Evolutionary conservation across 2,888 invertebrate species (phyloP).

Genomic region (Hemithea aestivaria): DNA sequence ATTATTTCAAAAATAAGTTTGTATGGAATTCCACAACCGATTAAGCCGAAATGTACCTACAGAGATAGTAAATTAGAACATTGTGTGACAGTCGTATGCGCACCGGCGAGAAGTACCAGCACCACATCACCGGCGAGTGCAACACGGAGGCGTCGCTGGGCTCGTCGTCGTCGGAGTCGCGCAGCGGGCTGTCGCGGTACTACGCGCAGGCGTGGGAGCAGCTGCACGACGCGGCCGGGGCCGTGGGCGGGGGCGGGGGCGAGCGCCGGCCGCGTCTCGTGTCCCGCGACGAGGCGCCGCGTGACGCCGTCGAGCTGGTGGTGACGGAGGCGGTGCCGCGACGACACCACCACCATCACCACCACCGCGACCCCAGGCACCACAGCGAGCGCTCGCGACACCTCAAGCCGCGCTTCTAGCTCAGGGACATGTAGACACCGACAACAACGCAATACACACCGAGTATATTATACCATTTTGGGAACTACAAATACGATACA

Average conservation of each 20-base stretch:
- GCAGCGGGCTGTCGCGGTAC: slow-evolving; percentile 90
- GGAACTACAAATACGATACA: too few species aligned
- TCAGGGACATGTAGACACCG: slow-evolving; percentile 58
- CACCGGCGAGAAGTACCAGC: slow-evolving; percentile 91
- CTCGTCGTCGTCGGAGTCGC: slow-evolving; percentile 91
- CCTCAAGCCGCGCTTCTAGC: slow-evolving; percentile 76
- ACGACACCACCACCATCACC: slow-evolving; percentile 88
- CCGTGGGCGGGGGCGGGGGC: too few species aligned
- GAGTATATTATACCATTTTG: too few species aligned
- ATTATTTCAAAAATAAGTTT: too few species aligned
- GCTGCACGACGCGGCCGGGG: slow-evolving; percentile 88
- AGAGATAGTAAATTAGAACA: background rate
- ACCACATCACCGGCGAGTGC: slow-evolving; percentile 93
- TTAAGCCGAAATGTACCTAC: too few species aligned
- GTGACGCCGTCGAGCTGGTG: slow-evolving; percentile 88
- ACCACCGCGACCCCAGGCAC: slow-evolving; percentile 82
- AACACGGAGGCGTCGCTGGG: slow-evolving; percentile 94
- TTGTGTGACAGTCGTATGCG: slow-evolving; percentile 51
- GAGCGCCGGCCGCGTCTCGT: too few species aligned
- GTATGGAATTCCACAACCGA: too few species aligned
- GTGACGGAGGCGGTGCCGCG: slow-evolving; percentile 81
- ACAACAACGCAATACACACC: background rate
- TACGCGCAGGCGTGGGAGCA: slow-evolving; percentile 97
- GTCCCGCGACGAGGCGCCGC: slow-evolving; percentile 81
- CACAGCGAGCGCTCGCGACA: slow-evolving; percentile 80